A percentile compares a stretch with the other conserved stretches of the same genome.
phyloP scores from a whole-genome alignment of 2,797 vertebrate genomes.

The Myotis vivesi region DNA sequence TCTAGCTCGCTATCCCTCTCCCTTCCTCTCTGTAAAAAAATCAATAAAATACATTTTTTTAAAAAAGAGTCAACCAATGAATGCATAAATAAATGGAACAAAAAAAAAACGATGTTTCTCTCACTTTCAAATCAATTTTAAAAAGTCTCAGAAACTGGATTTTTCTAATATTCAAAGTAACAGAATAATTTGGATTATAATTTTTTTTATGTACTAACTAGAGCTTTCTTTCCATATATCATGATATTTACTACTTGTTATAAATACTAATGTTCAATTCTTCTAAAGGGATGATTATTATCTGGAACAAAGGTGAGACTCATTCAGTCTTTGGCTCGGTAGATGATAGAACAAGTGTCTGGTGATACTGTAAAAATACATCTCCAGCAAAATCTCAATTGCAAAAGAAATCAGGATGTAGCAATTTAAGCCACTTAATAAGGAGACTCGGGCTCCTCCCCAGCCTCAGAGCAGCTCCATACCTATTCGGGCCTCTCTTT shows the following conservation, averaged over 20 bases:
- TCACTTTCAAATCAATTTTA: too few relatives aligned
- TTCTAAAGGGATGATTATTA: not conserved
- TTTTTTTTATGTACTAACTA: not conserved
- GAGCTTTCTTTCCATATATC: not conserved
- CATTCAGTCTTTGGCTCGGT: not conserved
- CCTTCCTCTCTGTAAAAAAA: too few relatives aligned
- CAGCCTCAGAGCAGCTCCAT: not conserved
- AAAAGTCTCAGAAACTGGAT: not conserved
- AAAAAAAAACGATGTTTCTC: too few relatives aligned
- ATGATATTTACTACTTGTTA: not conserved
- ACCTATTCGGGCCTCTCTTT: accelerated
- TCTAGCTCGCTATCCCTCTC: too few relatives aligned
- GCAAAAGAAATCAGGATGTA: not conserved
- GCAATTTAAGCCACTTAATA: not conserved
- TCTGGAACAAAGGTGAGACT: conserved; percentile 53
- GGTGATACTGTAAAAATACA: not conserved
- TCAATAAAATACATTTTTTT: too few relatives aligned
- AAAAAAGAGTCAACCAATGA: not conserved
- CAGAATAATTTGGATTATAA: not conserved
- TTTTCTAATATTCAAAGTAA: conserved; percentile 34
- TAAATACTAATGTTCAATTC: conserved; percentile 32
- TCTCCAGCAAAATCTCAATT: not conserved
- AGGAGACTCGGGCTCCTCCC: not conserved
- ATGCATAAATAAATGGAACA: too few relatives aligned
- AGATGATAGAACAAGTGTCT: not conserved